Evolutionary conservation across 2,113 vertebrate genomes (phyloP), one percentile per base, ranked within the genome.

Genomic region (Bucco capensis): DNA sequence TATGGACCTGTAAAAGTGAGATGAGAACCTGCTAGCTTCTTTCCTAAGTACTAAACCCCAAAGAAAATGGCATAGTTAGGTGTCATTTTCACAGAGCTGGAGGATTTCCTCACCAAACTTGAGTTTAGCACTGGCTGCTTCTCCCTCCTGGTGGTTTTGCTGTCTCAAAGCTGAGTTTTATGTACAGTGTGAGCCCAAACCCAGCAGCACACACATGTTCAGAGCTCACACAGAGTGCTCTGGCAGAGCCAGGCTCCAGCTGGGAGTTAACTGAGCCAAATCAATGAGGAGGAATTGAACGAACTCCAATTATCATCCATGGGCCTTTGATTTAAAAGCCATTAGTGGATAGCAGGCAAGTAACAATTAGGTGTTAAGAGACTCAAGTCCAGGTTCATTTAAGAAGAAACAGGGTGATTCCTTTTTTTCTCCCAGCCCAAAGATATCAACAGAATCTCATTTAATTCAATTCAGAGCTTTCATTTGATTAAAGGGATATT

Each of bases 351-450:
- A 85, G 23, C 2, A 9, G 75, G 33, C 58, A 84, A 89, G 92
- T 57, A 84, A 73, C 87, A 89, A 87, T 89, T 92, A 88, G 40
- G 44, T 66, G 51, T 71, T 77, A 76, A 80, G 62, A 87, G 84
- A 72, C 60, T 53, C 83, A 92, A 91, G 84, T 40, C 66, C 61
- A 42, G 54, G 89, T 84, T 91, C 89, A 93, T 89, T 93, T 91
- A 76, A 79, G 82, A 80, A 88, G 84, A 82, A 94, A 70, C 27
- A 46, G 33, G 75, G 58, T 91, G 82, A 91, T 83, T 91, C n/a
- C n/a, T 85, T 83, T 42, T 42, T 42, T 42, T 42, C 15, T 42
- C 15, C 14, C 67, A 74, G 82, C 58, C 54, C 82, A 90, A n/a
- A 76, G 79, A 23, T 54, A 94, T 80, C 86, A 86, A 49, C 67